Evolutionary conservation across 2,797 vertebrate genomes (phyloP).

Genomic region (Premnoplex brunnescens): DNA sequence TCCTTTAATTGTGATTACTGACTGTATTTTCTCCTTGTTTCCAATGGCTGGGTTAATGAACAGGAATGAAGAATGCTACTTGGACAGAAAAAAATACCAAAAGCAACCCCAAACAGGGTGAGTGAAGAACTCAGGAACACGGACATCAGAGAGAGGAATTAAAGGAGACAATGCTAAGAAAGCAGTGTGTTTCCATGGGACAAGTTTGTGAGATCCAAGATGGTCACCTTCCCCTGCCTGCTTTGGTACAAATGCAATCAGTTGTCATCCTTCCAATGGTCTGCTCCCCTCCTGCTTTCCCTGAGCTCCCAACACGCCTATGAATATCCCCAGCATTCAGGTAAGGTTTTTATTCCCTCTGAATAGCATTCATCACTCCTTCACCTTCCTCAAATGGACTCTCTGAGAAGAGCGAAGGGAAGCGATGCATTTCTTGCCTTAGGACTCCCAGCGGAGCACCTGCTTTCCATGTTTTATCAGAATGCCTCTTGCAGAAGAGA

Average conservation of each 20-base stretch:
- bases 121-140: background rate
- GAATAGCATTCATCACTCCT: background rate
- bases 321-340: background rate
- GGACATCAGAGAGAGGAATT: background rate
- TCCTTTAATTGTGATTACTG: background rate
- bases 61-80: accelerated
- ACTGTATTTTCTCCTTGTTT: background rate
- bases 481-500: background rate
- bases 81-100: background rate
- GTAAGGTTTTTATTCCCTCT: background rate
- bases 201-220: background rate
- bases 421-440: background rate
- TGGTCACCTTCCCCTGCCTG: background rate
- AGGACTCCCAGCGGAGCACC: background rate
- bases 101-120: background rate
- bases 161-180: background rate
- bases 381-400: background rate
- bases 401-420: background rate
- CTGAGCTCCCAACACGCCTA: background rate
- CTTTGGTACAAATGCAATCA: background rate
- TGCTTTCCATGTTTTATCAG: background rate
- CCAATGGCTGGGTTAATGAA: background rate
- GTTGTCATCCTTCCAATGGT: background rate
- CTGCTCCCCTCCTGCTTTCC: background rate
- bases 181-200: background rate